Conservation (phyloP, 2,113 vertebrate genomes). For the Nansenia antarctica region DNA sequence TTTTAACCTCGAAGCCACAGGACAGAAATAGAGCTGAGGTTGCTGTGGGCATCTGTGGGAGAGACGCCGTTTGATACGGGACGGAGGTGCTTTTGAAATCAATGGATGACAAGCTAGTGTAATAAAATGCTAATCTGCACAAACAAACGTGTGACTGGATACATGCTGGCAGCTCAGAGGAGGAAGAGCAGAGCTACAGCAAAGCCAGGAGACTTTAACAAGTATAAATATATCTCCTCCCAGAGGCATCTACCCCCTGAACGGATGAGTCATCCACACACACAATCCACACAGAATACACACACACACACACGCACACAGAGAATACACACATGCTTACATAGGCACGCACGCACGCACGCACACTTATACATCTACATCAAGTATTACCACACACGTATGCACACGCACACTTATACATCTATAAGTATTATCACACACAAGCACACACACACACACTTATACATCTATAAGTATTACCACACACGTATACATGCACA, state of each 20-base stretch:
- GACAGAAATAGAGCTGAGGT: background rate
- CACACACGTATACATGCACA: background rate
- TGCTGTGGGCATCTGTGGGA: background rate
- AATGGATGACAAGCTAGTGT: background rate
- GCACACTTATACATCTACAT: background rate
- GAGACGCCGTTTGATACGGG: background rate
- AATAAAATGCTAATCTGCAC: background rate
- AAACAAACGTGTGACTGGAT: background rate
- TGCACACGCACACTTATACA: background rate
- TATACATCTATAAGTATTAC: too few relatives aligned
- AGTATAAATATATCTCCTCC: slow-evolving; percentile 54
- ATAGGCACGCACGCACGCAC: background rate
- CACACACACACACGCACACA: slow-evolving; percentile 2
- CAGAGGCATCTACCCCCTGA: slow-evolving; percentile 36
- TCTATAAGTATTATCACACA: background rate
- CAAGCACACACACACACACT: background rate
- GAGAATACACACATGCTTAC: background rate
- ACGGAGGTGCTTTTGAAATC: background rate
- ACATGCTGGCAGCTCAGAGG: slow-evolving; percentile 14
- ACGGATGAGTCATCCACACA: slow-evolving; percentile 40
- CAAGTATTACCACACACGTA: too few relatives aligned
- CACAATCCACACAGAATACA: background rate
- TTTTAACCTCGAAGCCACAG: background rate
- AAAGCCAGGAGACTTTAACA: slow-evolving; percentile 46
- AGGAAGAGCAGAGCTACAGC: slow-evolving; percentile 19